Percentiles rank a stretch among this genome's conserved stretches.
These are phyloP conservation scores for Hypanus sabinus DNA, from an alignment of 2,113 vertebrate genomes.

Conservation along the genomic window DNA sequence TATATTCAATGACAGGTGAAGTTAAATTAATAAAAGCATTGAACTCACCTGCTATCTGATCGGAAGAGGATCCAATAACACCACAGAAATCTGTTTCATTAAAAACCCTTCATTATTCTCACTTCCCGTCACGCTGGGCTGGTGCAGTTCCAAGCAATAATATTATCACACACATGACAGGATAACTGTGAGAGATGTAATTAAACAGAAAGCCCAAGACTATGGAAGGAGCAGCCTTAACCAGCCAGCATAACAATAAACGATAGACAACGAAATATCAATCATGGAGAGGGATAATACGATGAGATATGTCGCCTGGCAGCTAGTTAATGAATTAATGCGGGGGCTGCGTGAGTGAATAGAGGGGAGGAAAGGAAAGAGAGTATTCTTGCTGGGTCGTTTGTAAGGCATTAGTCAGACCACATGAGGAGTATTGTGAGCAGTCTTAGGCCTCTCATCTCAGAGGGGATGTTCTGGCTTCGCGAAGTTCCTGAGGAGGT, in stretches of 20 bases:
- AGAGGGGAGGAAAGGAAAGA: background rate
- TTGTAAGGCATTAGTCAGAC: too few species aligned
- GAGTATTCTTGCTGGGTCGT: too few species aligned
- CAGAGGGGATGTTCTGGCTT: too few species aligned
- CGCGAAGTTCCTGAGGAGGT: too few species aligned
- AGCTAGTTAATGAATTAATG: background rate
- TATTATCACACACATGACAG: background rate
- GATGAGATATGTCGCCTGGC: background rate
- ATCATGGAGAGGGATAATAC: background rate
- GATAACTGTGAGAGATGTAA: background rate
- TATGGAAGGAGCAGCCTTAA: background rate
- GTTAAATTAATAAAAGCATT: conserved; percentile 6
- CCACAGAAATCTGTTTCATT: background rate
- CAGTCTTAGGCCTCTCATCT: too few species aligned
- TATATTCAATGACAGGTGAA: background rate
- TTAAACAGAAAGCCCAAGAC: background rate
- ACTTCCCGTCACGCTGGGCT: background rate
- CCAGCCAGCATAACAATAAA: background rate
- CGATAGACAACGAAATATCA: background rate
- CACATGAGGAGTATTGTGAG: too few species aligned
- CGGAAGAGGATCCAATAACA: background rate
- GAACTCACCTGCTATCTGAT: background rate
- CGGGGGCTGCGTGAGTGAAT: background rate
- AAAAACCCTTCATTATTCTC: background rate
- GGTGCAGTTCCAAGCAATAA: too few species aligned